Conservation (phyloP, 2,888 invertebrate species). For the Nesidiocoris tenuis region DNA sequence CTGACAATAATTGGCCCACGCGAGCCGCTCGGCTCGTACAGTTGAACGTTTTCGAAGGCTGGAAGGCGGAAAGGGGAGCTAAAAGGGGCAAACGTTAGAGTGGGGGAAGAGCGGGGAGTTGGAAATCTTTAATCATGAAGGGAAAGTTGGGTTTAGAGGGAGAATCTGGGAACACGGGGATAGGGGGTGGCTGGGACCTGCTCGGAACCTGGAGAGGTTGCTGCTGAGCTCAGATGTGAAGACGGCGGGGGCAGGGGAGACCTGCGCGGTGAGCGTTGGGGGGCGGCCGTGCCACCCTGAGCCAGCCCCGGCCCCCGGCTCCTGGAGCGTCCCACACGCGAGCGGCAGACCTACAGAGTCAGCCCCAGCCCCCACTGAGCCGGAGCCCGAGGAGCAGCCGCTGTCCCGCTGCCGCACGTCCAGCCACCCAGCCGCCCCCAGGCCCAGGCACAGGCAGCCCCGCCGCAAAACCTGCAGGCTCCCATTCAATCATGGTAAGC, state of each 20-base stretch:
- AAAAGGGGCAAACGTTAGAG: not conserved
- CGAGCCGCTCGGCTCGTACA: slow-evolving; percentile 4
- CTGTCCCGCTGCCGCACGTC: not conserved
- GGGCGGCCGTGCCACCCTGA: slow-evolving; percentile 41
- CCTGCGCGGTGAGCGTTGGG: slow-evolving; percentile 37
- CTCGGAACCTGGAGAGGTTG: not conserved
- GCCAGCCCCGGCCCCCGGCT: slow-evolving; percentile 40
- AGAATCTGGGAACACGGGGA: not conserved
- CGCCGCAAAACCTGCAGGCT: slow-evolving; percentile 30
- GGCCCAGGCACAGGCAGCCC: slow-evolving; percentile 13
- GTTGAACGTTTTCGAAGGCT: not conserved
- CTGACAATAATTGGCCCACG: slow-evolving; percentile 21
- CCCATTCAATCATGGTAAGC: slow-evolving; percentile 34
- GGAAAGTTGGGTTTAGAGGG: slow-evolving; percentile 1
- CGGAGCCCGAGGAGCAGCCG: slow-evolving; percentile 1
- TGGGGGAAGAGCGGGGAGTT: slow-evolving; percentile 19
- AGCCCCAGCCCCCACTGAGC: slow-evolving; percentile 6
- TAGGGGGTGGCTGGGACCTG: slow-evolving; percentile 13
- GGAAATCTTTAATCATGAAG: slow-evolving; percentile 46
- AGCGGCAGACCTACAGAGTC: slow-evolving; percentile 40
- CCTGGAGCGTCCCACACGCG: slow-evolving; percentile 32
- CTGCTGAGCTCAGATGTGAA: slow-evolving; percentile 4
- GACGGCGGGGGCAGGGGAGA: slow-evolving; percentile 22
- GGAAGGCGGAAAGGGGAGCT: not conserved
- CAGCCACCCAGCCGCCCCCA: not conserved